Conservation (phyloP, 1,140 invertebrate species). For the Musca domestica region DNA sequence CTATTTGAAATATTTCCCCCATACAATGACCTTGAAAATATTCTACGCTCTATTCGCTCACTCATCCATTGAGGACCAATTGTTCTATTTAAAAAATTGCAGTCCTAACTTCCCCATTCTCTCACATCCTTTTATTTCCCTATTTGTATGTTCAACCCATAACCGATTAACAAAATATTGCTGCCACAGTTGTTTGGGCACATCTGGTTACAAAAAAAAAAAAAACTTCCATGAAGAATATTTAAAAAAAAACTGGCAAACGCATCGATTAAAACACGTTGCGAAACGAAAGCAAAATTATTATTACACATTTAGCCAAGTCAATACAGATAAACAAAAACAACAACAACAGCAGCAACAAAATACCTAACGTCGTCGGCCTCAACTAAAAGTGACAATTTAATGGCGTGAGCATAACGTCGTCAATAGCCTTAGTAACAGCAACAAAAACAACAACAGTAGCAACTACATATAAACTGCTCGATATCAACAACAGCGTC, state of each 20-base stretch:
- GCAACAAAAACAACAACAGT: not conserved
- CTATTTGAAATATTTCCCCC: no score
- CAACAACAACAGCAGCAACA: not conserved
- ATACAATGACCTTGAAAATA: no score
- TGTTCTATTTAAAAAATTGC: no score
- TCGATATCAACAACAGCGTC: not conserved
- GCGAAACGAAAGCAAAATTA: conserved; percentile 18
- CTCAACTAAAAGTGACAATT: conserved; percentile 15
- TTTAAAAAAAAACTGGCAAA: not conserved
- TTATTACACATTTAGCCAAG: conserved; percentile 3
- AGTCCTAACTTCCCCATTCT: no score
- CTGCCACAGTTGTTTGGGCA: no score
- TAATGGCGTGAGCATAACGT: conserved; percentile 18
- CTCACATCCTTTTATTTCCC: no score
- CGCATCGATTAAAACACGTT: conserved; percentile 18
- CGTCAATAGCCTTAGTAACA: conserved; percentile 9
- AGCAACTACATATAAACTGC: no score
- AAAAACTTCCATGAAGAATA: not conserved
- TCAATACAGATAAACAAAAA: not conserved
- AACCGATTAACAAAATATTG: no score
- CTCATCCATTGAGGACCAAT: no score
- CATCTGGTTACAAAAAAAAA: no score
- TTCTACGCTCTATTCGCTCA: no score
- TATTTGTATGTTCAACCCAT: no score
- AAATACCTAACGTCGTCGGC: conserved; percentile 7